Percentiles rank a stretch among this genome's conserved stretches.
Evolutionary conservation across 1,140 invertebrate species (phyloP).

Genomic region (Andricus grossulariae): DNA sequence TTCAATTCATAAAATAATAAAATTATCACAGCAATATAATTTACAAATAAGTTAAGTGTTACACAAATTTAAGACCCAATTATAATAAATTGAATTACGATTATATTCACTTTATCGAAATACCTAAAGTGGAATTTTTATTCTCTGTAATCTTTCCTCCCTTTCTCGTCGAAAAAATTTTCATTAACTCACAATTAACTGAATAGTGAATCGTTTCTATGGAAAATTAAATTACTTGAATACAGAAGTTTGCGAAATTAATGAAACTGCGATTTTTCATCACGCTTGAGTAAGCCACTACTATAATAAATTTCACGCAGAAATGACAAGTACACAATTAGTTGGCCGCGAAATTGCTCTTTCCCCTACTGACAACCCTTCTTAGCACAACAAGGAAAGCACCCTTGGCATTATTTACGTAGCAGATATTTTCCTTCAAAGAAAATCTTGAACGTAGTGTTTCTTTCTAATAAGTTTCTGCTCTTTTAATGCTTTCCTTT

Average conservation of each 20-base stretch:
- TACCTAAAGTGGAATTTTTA: too few species aligned
- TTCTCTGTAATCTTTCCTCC: too few species aligned
- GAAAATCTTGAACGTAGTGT: not conserved
- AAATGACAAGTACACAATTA: conserved; percentile 2
- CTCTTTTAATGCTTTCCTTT: not conserved
- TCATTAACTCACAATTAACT: too few species aligned
- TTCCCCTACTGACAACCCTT: not conserved
- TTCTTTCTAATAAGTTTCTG: not conserved
- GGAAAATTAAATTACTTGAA: too few species aligned
- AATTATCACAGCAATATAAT: too few species aligned
- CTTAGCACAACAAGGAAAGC: not conserved
- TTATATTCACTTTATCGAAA: too few species aligned
- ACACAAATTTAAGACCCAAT: too few species aligned
- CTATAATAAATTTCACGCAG: not conserved
- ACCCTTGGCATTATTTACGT: conserved; percentile 10
- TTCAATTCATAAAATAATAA: too few species aligned
- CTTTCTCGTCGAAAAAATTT: too few species aligned
- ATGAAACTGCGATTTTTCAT: not conserved
- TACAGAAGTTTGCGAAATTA: not conserved
- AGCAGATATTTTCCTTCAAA: not conserved
- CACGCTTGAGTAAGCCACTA: not conserved
- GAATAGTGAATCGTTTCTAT: too few species aligned
- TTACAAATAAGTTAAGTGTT: too few species aligned
- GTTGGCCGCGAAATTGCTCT: conserved; percentile 5
- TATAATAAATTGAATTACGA: too few species aligned